phyloP scores from a whole-genome alignment of 2,888 invertebrate genomes.

The Xestia rhomboidea region DNA sequence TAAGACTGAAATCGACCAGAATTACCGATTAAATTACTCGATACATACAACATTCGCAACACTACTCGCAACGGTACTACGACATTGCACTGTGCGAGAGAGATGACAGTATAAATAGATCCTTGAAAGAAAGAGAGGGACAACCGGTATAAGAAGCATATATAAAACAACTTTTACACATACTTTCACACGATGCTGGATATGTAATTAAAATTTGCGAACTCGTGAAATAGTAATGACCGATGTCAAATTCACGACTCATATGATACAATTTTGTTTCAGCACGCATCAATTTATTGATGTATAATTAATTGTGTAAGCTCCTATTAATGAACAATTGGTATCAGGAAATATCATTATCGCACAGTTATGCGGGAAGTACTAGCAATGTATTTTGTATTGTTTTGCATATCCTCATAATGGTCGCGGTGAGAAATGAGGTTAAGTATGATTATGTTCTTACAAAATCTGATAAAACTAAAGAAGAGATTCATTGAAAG shows the following conservation, averaged over 20 bases:
- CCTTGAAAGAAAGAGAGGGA: slow-evolving; percentile 60
- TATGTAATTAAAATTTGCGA: slow-evolving; percentile 54
- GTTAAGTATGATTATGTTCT: neutral
- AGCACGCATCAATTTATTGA: slow-evolving; percentile 18
- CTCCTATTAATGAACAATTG: neutral
- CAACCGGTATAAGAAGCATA: slow-evolving; percentile 65
- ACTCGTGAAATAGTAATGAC: slow-evolving; percentile 26
- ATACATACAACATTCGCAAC: slow-evolving; percentile 60
- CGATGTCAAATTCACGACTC: slow-evolving; percentile 24
- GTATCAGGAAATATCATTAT: neutral
- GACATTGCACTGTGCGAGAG: slow-evolving; percentile 65
- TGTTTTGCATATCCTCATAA: neutral
- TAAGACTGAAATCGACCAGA: slow-evolving; percentile 37
- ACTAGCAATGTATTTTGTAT: neutral
- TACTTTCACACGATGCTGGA: slow-evolving; percentile 72
- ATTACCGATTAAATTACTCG: slow-evolving; percentile 57
- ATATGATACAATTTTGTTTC: slow-evolving; percentile 5
- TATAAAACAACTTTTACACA: slow-evolving; percentile 74
- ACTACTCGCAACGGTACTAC: slow-evolving; percentile 69
- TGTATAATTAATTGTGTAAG: neutral
- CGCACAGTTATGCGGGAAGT: slow-evolving; percentile 7
- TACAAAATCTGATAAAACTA: neutral
- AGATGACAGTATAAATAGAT: slow-evolving; percentile 47
- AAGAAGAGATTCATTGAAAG: neutral
- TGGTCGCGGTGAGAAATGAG: neutral